phyloP scores from a whole-genome alignment of 30 jellyfish, hydroid and myxozoan species.

The Hydractinia echinata region DNA sequence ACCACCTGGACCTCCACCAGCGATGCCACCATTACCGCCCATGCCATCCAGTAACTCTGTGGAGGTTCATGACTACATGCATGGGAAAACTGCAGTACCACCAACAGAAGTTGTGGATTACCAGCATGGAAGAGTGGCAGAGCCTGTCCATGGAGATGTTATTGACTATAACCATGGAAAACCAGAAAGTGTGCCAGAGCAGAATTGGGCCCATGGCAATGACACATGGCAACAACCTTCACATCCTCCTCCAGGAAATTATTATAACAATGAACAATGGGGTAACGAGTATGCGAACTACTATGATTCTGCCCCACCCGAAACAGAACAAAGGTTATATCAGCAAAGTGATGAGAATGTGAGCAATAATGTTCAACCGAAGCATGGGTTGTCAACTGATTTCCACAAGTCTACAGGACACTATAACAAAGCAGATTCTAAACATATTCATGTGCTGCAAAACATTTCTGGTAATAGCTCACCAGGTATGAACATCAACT shows the following conservation, averaged over 20 bases:
- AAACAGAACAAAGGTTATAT: conserved; percentile 1
- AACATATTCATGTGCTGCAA: neutral
- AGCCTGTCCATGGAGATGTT: conserved; percentile 30
- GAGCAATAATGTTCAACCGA: neutral
- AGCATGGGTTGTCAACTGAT: neutral
- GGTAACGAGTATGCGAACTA: conserved; percentile 8
- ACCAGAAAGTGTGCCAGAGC: conserved; percentile 6
- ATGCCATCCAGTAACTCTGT: neutral
- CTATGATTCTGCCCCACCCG: neutral
- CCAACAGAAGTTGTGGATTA: conserved; percentile 26
- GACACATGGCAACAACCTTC: conserved; percentile 36
- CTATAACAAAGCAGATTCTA: conserved; percentile 1
- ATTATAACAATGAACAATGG: conserved; percentile 26
- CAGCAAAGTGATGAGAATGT: neutral
- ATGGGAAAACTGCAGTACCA: conserved; percentile 36
- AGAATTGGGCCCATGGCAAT: conserved; percentile 24
- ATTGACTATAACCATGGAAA: conserved; percentile 40
- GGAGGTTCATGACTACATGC: conserved; percentile 19
- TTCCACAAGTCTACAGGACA: conserved; percentile 29
- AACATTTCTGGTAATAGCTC: conserved; percentile 15
- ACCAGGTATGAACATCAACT: conserved; percentile 8
- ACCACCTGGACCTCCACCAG: conserved; percentile 52
- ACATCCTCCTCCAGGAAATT: neutral
- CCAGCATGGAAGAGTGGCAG: neutral
- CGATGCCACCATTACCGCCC: conserved; percentile 36